Conservation (phyloP, 1,140 invertebrate species). For the Drosophila bifasciata region DNA sequence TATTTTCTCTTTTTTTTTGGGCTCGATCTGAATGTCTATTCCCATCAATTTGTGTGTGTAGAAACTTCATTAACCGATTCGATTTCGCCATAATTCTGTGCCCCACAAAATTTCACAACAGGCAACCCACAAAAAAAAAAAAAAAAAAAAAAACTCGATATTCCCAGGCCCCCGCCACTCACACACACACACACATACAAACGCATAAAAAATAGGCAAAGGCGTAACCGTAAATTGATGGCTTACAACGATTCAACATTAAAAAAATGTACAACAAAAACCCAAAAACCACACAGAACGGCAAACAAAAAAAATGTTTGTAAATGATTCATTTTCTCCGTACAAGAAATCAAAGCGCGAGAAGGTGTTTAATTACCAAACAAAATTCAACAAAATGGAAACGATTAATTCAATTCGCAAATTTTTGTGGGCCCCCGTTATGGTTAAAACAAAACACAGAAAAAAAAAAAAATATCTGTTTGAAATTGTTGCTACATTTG, state of each 20-base stretch:
- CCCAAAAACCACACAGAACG: slow-evolving; percentile 7
- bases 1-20: slow-evolving; percentile 6
- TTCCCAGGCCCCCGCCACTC: slow-evolving; percentile 69
- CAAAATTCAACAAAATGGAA: slow-evolving; percentile 81
- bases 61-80: slow-evolving; percentile 70
- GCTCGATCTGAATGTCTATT: slow-evolving; percentile 16
- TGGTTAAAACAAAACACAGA: slow-evolving; percentile 52
- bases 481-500: slow-evolving; percentile 78
- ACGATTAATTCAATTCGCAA: slow-evolving; percentile 82
- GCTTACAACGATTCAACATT: slow-evolving; percentile 81
- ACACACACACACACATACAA: slow-evolving; percentile 27
- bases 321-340: slow-evolving; percentile 77
- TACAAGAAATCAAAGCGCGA: slow-evolving; percentile 76
- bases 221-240: slow-evolving; percentile 75
- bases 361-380: slow-evolving; percentile 81
- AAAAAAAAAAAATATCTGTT: slow-evolving; percentile 55
- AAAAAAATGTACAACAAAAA: slow-evolving; percentile 48
- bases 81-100: slow-evolving; percentile 75
- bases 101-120: slow-evolving; percentile 73
- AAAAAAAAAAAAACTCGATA: slow-evolving; percentile 36
- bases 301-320: slow-evolving; percentile 41
- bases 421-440: slow-evolving; percentile 65
- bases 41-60: slow-evolving; percentile 28
- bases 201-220: slow-evolving; percentile 21
- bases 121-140: slow-evolving; percentile 54